phyloP scores from a whole-genome alignment of 2,888 invertebrate genomes.

The Nymphalis c-album region DNA sequence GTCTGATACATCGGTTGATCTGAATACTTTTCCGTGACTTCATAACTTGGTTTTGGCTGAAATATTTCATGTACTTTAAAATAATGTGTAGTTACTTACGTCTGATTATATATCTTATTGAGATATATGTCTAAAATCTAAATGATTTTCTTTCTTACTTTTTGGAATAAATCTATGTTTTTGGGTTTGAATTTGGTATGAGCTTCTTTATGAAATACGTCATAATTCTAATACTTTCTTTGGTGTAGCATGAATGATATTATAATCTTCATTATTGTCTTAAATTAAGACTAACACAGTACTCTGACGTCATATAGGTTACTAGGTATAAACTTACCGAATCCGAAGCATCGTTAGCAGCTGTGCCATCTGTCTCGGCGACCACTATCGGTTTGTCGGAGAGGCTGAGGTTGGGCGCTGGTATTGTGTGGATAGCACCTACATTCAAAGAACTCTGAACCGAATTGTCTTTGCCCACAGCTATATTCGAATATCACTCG shows the following conservation, averaged over 20 bases:
- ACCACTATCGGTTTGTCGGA: slow-evolving; percentile 83
- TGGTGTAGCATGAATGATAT: too few species aligned
- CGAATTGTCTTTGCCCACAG: slow-evolving; percentile 58
- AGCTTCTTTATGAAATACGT: too few species aligned
- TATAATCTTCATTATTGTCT: too few species aligned
- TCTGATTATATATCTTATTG: too few species aligned
- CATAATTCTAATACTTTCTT: too few species aligned
- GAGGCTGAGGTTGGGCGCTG: slow-evolving; percentile 89
- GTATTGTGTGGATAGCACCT: slow-evolving; percentile 92
- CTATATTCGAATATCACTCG: slow-evolving; percentile 42
- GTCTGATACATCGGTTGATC: slow-evolving; percentile 56
- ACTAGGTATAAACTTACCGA: slow-evolving; percentile 47
- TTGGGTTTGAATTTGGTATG: too few species aligned
- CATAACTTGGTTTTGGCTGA: slow-evolving; percentile 55
- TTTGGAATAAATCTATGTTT: too few species aligned
- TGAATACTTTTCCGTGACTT: slow-evolving; percentile 68
- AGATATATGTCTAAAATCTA: too few species aligned
- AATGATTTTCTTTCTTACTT: too few species aligned
- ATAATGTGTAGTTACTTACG: not conserved
- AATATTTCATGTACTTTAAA: not conserved
- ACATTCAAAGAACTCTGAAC: slow-evolving; percentile 61
- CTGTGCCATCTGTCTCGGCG: slow-evolving; percentile 52
- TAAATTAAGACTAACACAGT: too few species aligned
- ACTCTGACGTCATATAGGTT: too few species aligned
- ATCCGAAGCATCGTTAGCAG: slow-evolving; percentile 46